phyloP scores from a whole-genome alignment of 2,797 vertebrate species.

The Hipposideros larvatus region DNA sequence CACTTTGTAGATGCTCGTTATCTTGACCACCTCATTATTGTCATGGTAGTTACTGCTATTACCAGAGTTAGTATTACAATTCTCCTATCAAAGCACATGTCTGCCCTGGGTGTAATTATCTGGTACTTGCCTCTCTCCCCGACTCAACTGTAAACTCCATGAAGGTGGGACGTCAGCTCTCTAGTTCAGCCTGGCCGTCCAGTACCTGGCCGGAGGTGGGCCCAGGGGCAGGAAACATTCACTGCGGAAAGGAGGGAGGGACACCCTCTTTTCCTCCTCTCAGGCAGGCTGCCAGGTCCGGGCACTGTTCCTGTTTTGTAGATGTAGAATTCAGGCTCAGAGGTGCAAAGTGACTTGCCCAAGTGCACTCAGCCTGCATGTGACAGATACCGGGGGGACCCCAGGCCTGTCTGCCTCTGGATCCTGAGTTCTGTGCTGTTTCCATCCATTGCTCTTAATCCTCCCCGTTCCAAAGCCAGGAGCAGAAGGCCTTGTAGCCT shows the following conservation, averaged over 20 bases:
- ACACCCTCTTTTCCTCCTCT: background rate
- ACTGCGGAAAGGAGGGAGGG: background rate
- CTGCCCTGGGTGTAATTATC: background rate
- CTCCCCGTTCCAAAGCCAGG: background rate
- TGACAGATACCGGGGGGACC: background rate
- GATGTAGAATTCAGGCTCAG: background rate
- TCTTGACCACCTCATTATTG: fast-evolving
- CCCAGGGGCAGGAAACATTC: background rate
- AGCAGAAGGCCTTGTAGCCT: background rate
- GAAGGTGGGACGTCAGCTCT: background rate
- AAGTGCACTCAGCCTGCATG: background rate
- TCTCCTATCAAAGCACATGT: background rate
- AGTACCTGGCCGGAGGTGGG: background rate
- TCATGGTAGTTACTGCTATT: fast-evolving
- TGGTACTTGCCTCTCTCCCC: background rate
- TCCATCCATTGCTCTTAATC: background rate
- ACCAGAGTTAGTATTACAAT: fast-evolving
- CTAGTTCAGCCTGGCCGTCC: background rate
- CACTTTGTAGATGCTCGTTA: background rate
- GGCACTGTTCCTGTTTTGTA: background rate
- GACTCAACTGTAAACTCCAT: background rate
- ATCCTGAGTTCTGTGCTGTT: background rate
- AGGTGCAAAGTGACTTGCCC: background rate
- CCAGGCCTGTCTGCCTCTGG: background rate
- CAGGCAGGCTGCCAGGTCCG: background rate